These are phyloP conservation scores for Tachina lurida DNA, from an alignment of 2,888 invertebrate genomes.

Conservation along the genomic window DNA sequence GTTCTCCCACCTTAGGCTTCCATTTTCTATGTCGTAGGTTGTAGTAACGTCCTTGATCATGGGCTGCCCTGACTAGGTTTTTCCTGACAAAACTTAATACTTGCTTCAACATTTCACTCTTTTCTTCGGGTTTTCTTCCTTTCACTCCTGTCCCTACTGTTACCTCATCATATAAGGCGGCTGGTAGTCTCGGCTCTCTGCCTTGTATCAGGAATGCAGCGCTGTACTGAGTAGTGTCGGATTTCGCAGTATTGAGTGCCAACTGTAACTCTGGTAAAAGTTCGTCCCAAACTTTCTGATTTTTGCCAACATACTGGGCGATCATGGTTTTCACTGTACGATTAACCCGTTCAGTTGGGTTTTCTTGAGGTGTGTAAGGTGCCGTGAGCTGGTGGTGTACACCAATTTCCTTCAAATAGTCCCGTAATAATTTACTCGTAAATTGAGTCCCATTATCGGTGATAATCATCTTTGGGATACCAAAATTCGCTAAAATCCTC, in stretches of 20 bases:
- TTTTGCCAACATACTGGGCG: background rate
- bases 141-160: too few species aligned
- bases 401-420: background rate
- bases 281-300: too few species aligned
- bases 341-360: conserved; percentile 6
- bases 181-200: too few species aligned
- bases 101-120: background rate
- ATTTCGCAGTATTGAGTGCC: too few species aligned
- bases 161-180: too few species aligned
- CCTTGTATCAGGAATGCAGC: too few species aligned
- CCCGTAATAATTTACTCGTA: background rate
- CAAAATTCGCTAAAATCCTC: background rate
- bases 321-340: background rate
- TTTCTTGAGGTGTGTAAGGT: conserved; percentile 12
- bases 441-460: conserved; percentile 45
- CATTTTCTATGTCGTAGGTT: background rate
- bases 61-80: background rate
- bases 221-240: too few species aligned
- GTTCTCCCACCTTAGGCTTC: background rate
- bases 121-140: background rate
- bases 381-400: conserved; percentile 9
- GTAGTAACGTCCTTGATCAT: background rate
- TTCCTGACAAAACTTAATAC: conserved; percentile 1
- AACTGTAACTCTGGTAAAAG: too few species aligned
- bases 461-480: conserved; percentile 2